phyloP scores from a whole-genome alignment of 1,140 invertebrate species.

The Amyelois transitella region DNA sequence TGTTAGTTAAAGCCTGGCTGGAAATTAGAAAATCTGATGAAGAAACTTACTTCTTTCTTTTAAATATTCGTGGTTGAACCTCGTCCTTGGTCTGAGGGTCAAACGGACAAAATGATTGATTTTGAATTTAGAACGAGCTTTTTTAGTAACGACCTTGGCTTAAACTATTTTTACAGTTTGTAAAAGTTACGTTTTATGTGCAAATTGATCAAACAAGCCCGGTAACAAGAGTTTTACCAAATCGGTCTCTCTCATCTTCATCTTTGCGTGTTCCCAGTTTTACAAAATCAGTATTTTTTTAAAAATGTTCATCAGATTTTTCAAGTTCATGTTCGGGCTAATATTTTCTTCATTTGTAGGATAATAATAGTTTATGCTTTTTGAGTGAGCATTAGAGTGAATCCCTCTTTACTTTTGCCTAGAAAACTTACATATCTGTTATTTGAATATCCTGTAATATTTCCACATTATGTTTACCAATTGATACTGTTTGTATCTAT shows the following conservation, averaged over 20 bases:
- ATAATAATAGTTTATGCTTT: slow-evolving; percentile 22
- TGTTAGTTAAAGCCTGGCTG: slow-evolving; percentile 23
- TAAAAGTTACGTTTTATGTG: not conserved
- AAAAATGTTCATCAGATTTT: not conserved
- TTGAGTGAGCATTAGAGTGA: slow-evolving; percentile 27
- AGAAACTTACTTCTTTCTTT: not conserved
- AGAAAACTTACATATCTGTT: not conserved
- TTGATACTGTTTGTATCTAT: too few relatives aligned
- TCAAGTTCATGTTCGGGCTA: not conserved
- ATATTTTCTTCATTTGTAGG: slow-evolving; percentile 24
- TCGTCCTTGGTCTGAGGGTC: too few relatives aligned
- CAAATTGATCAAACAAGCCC: not conserved
- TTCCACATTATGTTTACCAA: too few relatives aligned
- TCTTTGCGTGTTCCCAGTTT: too few relatives aligned
- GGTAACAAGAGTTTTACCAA: too few relatives aligned
- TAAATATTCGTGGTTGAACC: too few relatives aligned
- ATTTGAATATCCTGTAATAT: not conserved
- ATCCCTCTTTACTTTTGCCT: slow-evolving; percentile 10
- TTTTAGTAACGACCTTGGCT: too few relatives aligned
- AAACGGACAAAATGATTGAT: too few relatives aligned
- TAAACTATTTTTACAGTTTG: too few relatives aligned
- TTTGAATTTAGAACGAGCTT: too few relatives aligned
- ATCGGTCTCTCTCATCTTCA: not conserved
- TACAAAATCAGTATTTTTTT: not conserved
- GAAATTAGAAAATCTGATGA: not conserved